Evolutionary conservation across 2,888 invertebrate genomes (phyloP), one percentile per base, ranked within the genome.

Genomic region (Dione vanillae): DNA sequence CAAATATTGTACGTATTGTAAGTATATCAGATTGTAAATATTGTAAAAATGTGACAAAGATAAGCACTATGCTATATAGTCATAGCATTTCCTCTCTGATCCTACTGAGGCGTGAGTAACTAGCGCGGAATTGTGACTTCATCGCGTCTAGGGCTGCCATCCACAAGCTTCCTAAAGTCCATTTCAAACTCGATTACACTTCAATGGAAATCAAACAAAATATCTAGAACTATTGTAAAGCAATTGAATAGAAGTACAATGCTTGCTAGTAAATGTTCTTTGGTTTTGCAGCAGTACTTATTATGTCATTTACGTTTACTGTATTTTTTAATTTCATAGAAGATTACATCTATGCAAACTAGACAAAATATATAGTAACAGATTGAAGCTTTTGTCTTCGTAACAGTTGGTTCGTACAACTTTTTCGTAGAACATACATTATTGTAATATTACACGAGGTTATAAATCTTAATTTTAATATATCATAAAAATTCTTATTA

Each of bases 161-260:
- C 20, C 45, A 45, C 35, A 51, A 66, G 65, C 37, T 49, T 51
- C 40, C 43, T 69, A 19, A 59, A 66, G 51, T 61, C 35, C 59
- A 65, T 71, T 69, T 62, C 61, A 56, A 54, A 67, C 19, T 43
- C 45, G 47, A 70, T 73, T 67, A 64, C 40, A 67, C 52, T 71
- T 64, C 62, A 66, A 71, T 71, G 56, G 68, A 47, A 62, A 65
- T 62, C 51, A 43, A 62, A 73, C 65, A 45, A 49, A 45, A 58
- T 52, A 67, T 59, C 51, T 62, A 65, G 43, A 66, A 45, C 56
- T 65, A 20, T 47, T 47, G 61, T 16, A 61, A 45, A 45, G 35
- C 47, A 54, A 67, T 67, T 62, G 40, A 67, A 47, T 67, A 56
- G 59, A 52, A 64, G 37, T 12, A 49, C 49, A 49, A 49, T 64